A percentile compares a stretch with the other conserved stretches of the same genome.
Evolutionary conservation across 2,797 vertebrate species (phyloP).

Genomic region (Crax fasciolata): DNA sequence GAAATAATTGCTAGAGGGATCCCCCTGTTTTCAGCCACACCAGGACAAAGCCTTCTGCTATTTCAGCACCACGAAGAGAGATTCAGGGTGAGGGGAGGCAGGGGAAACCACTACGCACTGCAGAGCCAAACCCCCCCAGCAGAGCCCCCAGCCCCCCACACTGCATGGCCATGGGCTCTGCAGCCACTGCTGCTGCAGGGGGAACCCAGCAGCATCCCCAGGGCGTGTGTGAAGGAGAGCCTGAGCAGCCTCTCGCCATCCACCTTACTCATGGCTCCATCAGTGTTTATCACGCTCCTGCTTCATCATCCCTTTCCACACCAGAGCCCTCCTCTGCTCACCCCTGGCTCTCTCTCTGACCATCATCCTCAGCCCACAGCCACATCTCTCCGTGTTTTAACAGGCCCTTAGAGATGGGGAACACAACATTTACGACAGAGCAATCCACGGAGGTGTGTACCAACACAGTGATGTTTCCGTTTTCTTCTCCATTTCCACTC

Average conservation of each 20-base stretch:
- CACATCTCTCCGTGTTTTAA: neutral
- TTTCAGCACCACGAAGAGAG: neutral
- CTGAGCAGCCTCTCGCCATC: conserved; percentile 29
- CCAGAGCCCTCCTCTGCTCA: neutral
- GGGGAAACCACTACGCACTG: neutral
- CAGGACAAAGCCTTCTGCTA: neutral
- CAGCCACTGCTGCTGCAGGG: conserved; percentile 7
- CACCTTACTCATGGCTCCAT: conserved; percentile 3
- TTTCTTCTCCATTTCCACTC: neutral
- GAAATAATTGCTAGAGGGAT: neutral
- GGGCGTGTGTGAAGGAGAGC: neutral
- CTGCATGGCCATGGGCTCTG: conserved; percentile 43
- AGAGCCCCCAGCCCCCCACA: conserved; percentile 35
- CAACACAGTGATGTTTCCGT: neutral
- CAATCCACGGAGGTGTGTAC: neutral
- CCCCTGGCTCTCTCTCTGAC: neutral
- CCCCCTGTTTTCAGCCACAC: neutral
- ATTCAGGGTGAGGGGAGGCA: neutral
- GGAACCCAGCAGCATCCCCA: conserved; percentile 2
- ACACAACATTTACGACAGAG: neutral
- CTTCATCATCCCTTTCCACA: conserved; percentile 16
- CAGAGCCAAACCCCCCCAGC: neutral
- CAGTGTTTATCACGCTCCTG: conserved; percentile 14
- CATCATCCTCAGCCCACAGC: neutral
- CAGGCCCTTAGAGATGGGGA: accelerated